Base-by-base conservation (phyloP, 1,140 invertebrate species). In the Daktulosphaira vitifoliae region DNA sequence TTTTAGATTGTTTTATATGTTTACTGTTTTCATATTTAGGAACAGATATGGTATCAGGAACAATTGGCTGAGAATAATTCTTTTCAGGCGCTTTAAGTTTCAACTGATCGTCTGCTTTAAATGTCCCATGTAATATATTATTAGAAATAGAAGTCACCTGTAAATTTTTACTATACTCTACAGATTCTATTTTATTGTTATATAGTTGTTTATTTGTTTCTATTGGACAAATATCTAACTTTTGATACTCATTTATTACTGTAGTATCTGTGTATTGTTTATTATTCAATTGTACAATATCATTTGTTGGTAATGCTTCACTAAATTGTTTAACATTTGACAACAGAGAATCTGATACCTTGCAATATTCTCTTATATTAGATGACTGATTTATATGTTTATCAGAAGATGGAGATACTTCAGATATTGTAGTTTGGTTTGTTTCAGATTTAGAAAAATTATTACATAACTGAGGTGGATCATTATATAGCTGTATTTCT, bases 1-100 rank as follows among this genome's bases (percentile, higher is more conserved):
- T 62, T 62, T 62, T 62, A n/a, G 56, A 62, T 13, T 46, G 56
- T 3, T 62, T 62, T 29, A 29, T 42, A 4, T 26, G 39, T 48
- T 62, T 62, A 16, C 7, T 18, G 42, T 29, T 48, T 3, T 62
- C 56, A 8, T 62, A 62, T 22, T 62, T 62, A n/a, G 56, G 56
- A 3, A 46, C 56, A 20, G 16, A 13, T 48, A 25, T n/a, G 8
- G 29, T 46, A 2, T 62, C 42, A 18, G 25, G 2, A 1, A 29
- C 39, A 29, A 62, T 15, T 48, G 56, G n/a, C 13, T 29, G 25
- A 20, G 42, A 48, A 22, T 62, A 62, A 62, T 62, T 62, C 20
- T 46, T 46, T 9, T 62, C 56, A 20, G 42, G 22, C 18, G 4
- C 25, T 4, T 62, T 62, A 18, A 23, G 7, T 48, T 62, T 62